Evolutionary conservation across 2,888 invertebrate genomes (phyloP), one percentile per base, ranked within the genome.

Genomic region (Frankliniella intonsa): DNA sequence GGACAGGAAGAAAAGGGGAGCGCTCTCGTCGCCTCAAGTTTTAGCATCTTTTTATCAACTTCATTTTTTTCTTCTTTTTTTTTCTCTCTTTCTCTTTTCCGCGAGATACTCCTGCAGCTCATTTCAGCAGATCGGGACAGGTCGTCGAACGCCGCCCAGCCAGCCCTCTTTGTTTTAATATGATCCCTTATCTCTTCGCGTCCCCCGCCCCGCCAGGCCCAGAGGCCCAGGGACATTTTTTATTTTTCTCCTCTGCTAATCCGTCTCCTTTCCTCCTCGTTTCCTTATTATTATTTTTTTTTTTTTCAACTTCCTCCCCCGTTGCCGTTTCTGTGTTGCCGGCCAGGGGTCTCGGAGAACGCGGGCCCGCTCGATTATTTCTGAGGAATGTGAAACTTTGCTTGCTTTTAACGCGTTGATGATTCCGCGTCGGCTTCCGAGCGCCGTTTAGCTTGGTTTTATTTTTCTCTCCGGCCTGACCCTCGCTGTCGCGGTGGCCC

Each of bases 131-230:
- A 76, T 76, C 69, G n/a, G n/a, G 62, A 81, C 50, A 81, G 81
- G 55, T 81, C 51, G 51, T 62, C 81, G 51, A 50, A 51, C 62
- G 62, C 19, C 38, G 38, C 38, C 38, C 38, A 38, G 38, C 38
- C 38, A 38, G 38, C 38, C 62, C 14, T 62, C 62, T 62, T 62
- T 62, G 69, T 76, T 22, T 76, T 76, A 76, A 76, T 76, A 76
- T 76, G 69, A 76, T 76, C 69, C 81, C 81, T 81, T 81, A 51
- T 81, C 80, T 80, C 80, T 50, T n/a, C n/a, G n/a, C n/a, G n/a
- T n/a, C n/a, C 38, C 5, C 38, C 38, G 38, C 55, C 55, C 9
- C 62, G n/a, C 62, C 62, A 62, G 19, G 7, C 17, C 62, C 62
- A 62, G 17, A 62, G 22, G 17, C 27, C n/a, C n/a, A n/a, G n/a